These are phyloP conservation scores for Caenorhabditis brenneri DNA, from an alignment of 1,140 invertebrate species.

Conservation along the genomic window DNA sequence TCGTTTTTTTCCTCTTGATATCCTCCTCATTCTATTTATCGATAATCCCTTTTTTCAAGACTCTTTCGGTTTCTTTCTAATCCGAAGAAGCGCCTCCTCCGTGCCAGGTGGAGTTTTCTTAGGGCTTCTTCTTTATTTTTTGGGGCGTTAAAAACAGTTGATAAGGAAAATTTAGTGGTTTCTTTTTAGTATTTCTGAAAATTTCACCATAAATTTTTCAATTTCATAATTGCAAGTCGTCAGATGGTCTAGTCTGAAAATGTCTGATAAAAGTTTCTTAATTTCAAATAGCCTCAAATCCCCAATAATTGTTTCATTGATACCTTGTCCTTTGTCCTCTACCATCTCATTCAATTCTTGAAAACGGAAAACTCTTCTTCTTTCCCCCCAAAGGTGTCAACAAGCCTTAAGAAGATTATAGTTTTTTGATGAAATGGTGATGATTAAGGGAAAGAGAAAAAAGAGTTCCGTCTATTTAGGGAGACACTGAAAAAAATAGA, in stretches of 20 bases:
- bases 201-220: too few species aligned
- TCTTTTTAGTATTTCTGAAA: too few species aligned
- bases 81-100: background rate
- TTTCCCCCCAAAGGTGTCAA: background rate
- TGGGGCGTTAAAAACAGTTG: background rate
- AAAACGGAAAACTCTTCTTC: slow-evolving; percentile 8
- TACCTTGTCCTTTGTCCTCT: slow-evolving; percentile 10
- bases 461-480: background rate
- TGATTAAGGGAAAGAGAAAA: too few species aligned
- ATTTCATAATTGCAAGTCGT: too few species aligned
- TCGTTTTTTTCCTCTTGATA: background rate
- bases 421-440: background rate
- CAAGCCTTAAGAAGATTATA: slow-evolving; percentile 12
- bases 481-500: background rate
- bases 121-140: background rate
- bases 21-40: background rate
- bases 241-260: too few species aligned
- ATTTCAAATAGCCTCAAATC: too few species aligned
- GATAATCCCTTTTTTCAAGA: background rate
- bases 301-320: too few species aligned
- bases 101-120: background rate
- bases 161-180: too few species aligned
- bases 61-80: background rate
- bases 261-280: too few species aligned
- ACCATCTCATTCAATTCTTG: background rate